Conservation (phyloP, 2,113 vertebrate species). For the Oryctolagus cuniculus region DNA sequence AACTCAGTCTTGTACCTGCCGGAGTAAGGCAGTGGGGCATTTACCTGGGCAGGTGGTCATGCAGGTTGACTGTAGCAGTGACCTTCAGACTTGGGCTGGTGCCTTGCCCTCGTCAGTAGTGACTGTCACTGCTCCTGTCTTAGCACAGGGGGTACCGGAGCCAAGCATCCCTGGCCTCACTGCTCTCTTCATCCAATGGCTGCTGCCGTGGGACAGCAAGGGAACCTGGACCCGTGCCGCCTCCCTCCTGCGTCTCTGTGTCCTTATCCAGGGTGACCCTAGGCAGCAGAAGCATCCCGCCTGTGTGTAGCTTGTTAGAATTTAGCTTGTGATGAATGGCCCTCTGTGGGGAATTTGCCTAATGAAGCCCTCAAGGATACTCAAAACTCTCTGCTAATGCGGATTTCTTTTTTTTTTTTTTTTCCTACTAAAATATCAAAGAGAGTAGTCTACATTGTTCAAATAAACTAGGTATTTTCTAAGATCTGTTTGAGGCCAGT, state of each 20-base stretch:
- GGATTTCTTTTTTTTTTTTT: neutral
- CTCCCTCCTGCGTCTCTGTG: neutral
- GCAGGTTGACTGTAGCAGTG: neutral
- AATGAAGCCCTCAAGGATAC: neutral
- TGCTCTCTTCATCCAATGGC: rapidly evolving
- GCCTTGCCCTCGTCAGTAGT: neutral
- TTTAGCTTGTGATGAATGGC: neutral
- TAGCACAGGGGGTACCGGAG: neutral
- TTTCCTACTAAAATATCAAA: slow-evolving; percentile 10
- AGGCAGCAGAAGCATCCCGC: neutral
- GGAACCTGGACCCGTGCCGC: neutral
- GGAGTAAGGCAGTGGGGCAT: rapidly evolving
- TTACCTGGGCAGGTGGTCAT: no score
- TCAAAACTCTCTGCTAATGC: slow-evolving; percentile 17
- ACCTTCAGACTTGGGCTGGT: no score
- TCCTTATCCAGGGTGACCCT: neutral
- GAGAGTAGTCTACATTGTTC: neutral
- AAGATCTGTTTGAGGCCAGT: neutral
- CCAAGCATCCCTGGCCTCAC: rapidly evolving
- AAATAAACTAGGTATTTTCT: slow-evolving; percentile 10
- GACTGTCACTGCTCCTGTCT: neutral
- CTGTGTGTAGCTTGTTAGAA: neutral
- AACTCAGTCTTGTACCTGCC: rapidly evolving
- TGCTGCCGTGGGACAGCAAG: rapidly evolving
- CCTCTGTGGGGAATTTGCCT: neutral